Base-by-base conservation (phyloP, 1,140 invertebrate genomes). In the Calycopis cecrops region DNA sequence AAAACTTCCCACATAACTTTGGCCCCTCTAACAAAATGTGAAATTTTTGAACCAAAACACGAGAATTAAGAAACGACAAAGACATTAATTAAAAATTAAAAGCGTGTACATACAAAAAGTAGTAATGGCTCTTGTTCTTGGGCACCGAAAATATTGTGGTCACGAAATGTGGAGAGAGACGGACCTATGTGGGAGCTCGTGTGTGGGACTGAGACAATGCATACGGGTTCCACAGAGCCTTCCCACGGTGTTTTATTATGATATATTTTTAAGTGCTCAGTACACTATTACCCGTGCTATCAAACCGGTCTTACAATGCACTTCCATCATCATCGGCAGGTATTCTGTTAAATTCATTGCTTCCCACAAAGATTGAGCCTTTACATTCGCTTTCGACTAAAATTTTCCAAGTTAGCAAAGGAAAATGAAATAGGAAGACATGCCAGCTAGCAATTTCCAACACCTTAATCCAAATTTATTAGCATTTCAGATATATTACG, bases 41-140 rank as follows among this genome's bases (percentile, higher is more conserved):
- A 44, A 44, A 14, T 44, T 8, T n/a, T n/a, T 44, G 12, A 9
- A 44, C 12, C 9, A 16, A 28, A 28, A 28, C 21, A 28, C 21
- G 21, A 28, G 21, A 44, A 44, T 44, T 44, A 17, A 16, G 14
- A 44, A 44, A 44, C 17, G 9, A 6, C 21, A 37, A n/a, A 37
- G 35, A 44, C 40, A 44, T 44, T 44, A 44, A 44, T 44, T 44
- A 44, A 44, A 44, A 44, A 44, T 18, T 44, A 44, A 16, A 44
- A 44, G 14, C 21, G 21, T 28, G 21, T 28, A 28, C 14, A 44
- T 12, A 44, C 40, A 44, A 44, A 44, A 44, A 44, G 8, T 28
- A 28, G 14, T 9, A 3, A 16, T 16, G 14, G 17, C 16, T 16
- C 40, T 18, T 9, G 40, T 44, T 44, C 40, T 40, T 9, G 17